A percentile compares a stretch with the other conserved stretches of the same genome.
Evolutionary conservation across 2,888 invertebrate genomes (phyloP).

Genomic region (Drosophila pseudotakahashii): DNA sequence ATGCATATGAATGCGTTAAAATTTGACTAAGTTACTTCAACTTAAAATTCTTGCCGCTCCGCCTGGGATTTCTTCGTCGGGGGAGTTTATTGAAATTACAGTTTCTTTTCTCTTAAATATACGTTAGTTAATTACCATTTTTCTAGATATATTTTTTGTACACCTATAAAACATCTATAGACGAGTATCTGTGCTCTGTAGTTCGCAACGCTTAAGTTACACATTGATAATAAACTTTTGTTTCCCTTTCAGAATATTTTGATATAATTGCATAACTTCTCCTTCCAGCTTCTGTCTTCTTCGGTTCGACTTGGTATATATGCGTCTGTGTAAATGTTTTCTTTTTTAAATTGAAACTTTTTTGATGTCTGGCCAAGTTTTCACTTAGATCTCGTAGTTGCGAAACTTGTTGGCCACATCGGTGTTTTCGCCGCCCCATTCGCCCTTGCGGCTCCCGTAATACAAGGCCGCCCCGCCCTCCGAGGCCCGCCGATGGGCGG

Average conservation of each 20-base stretch:
- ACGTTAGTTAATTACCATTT: slow-evolving; percentile 66
- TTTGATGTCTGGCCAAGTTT: slow-evolving; percentile 2
- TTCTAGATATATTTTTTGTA: slow-evolving; percentile 52
- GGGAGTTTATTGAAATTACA: slow-evolving; percentile 84
- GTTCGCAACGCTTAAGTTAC: slow-evolving; percentile 62
- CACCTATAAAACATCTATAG: slow-evolving; percentile 74
- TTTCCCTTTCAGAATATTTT: slow-evolving; percentile 28
- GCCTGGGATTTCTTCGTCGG: slow-evolving; percentile 23
- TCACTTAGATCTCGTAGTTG: slow-evolving; percentile 94
- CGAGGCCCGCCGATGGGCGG: slow-evolving; percentile 90
- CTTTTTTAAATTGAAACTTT: slow-evolving; percentile 44
- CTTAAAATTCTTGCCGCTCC: slow-evolving; percentile 46
- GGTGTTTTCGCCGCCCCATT: slow-evolving; percentile 91
- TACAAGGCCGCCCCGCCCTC: slow-evolving; percentile 93
- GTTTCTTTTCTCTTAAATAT: slow-evolving; percentile 81
- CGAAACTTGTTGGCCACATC: slow-evolving; percentile 94
- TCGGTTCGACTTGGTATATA: slow-evolving; percentile 15
- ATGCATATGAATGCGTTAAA: slow-evolving; percentile 39
- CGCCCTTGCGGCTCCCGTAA: slow-evolving; percentile 85
- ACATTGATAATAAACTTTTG: slow-evolving; percentile 65
- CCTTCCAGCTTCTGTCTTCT: too few relatives aligned
- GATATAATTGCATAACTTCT: slow-evolving; percentile 36
- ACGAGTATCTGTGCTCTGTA: slow-evolving; percentile 41
- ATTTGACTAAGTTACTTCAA: slow-evolving; percentile 61
- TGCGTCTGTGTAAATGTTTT: slow-evolving; percentile 14